Percentiles rank a stretch among this genome's conserved stretches.
Evolutionary conservation across 2,113 vertebrate genomes (phyloP).

Genomic region (Notiomystis cincta): DNA sequence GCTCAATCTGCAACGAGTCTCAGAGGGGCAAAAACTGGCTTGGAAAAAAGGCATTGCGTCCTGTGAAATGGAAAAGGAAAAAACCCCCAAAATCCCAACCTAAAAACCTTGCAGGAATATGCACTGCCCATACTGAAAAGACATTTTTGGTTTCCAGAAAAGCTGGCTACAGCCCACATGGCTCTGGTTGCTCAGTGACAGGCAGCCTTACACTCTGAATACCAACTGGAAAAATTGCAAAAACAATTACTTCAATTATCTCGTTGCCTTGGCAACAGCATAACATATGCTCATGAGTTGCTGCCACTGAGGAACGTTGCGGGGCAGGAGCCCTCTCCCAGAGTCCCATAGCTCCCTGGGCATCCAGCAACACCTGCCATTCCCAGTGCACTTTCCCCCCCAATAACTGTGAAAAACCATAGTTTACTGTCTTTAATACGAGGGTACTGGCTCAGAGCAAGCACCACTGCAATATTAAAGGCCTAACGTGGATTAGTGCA

Average conservation of each 20-base stretch:
- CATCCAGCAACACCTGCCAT: background rate
- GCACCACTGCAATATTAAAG: background rate
- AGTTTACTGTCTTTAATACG: background rate
- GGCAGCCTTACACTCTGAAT: background rate
- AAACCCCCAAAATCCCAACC: background rate
- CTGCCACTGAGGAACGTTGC: accelerated
- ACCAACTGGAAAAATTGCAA: background rate
- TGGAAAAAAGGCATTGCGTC: background rate
- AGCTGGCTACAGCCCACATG: background rate
- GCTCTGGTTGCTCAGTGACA: background rate
- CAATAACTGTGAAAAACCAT: background rate
- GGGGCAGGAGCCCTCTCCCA: background rate
- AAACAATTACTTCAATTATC: constrained; percentile 38
- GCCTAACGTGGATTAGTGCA: accelerated
- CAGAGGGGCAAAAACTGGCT: background rate
- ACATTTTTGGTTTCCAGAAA: background rate
- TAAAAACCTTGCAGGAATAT: background rate
- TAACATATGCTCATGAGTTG: background rate
- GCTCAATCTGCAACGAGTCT: background rate
- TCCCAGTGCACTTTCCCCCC: accelerated
- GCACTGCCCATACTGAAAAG: background rate
- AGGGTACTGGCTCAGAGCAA: background rate
- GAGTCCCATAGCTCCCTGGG: background rate
- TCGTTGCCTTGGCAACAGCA: background rate
- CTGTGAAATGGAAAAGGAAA: background rate